Evolutionary conservation across 2,888 invertebrate genomes (phyloP), one percentile per base, ranked within the genome.

Genomic region (Stictocephala bisonia): DNA sequence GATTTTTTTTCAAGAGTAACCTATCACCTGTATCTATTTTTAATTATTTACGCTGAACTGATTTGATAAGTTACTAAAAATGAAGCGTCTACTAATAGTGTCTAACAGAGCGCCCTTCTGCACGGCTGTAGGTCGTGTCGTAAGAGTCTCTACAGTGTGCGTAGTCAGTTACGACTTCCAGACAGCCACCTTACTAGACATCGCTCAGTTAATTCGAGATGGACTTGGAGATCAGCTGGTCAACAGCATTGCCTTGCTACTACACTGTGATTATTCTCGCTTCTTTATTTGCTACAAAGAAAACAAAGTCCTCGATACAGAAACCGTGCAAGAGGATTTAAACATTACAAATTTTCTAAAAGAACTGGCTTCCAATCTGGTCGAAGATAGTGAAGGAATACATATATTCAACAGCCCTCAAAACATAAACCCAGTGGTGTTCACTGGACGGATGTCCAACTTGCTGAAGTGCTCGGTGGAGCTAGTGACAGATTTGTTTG

Each of bases 361-460:
- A n/a, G 7, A 56, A 31, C 56, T 56, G 29, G 11, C 22, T 20
- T 18, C 35, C 15, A 22, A n/a, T 9, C 24, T 60, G 13, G 60
- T 40, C 9, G 20, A n/a, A 9, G 40, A 3, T 1, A 29, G 60
- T 6, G 40, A 4, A 2, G 31, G 18, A 15, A 24, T 60, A n/a
- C 60, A 60, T 29, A 22, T 60, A 22, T 60, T 60, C 60, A 60
- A 35, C 40, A 40, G 20, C 18, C 40, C 60, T 13, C 31, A 7
- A 11, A 44, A 15, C 15, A 6, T 7, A 15, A 15, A 15, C 44
- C 7, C 6, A 7, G 9, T 6, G 15, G 7, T 4, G 9, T 11
- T 7, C 4, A 15, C 7, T 7, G 44, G 44, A 20, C 31, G 1
- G 31, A n/a, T 26, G 53, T 35, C 35, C 7, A 35, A 35, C 7